These are phyloP conservation scores for Heterotis niloticus DNA, from an alignment of 2,113 vertebrate genomes.

Conservation along the genomic window DNA sequence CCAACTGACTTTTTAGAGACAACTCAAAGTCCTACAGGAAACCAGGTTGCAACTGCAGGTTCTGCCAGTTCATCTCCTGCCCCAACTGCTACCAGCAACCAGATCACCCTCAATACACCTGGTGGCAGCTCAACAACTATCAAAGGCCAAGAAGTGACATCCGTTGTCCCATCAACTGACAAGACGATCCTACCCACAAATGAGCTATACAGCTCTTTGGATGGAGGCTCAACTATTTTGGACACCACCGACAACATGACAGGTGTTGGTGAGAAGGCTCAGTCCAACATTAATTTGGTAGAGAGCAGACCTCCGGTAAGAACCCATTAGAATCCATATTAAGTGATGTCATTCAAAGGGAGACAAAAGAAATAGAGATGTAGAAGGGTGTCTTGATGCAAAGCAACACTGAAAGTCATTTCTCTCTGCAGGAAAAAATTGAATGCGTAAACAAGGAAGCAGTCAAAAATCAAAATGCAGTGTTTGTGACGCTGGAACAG, in stretches of 20 bases:
- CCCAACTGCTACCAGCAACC: not conserved
- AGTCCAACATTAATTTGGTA: too few species aligned
- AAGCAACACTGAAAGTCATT: not conserved
- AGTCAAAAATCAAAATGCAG: conserved; percentile 12
- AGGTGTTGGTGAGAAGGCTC: too few species aligned
- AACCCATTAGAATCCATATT: not conserved
- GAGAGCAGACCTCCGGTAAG: not conserved
- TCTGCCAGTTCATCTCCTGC: not conserved
- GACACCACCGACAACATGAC: too few species aligned
- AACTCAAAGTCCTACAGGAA: too few species aligned
- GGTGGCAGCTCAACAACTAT: not conserved
- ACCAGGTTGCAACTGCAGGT: not conserved
- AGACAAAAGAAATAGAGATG: not conserved
- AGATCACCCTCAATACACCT: not conserved
- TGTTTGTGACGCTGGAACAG: conserved; percentile 13
- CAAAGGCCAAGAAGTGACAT: too few species aligned
- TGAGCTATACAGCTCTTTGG: too few species aligned
- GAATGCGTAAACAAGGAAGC: conserved; percentile 42
- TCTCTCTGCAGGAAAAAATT: conserved; percentile 36
- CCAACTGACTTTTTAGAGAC: too few species aligned
- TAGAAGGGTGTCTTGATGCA: not conserved
- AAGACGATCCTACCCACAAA: too few species aligned
- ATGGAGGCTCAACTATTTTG: too few species aligned
- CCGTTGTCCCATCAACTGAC: too few species aligned
- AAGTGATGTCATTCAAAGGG: not conserved